Evolutionary conservation across 2,797 vertebrate genomes (phyloP).

Genomic region (Geotrypetes seraphini): DNA sequence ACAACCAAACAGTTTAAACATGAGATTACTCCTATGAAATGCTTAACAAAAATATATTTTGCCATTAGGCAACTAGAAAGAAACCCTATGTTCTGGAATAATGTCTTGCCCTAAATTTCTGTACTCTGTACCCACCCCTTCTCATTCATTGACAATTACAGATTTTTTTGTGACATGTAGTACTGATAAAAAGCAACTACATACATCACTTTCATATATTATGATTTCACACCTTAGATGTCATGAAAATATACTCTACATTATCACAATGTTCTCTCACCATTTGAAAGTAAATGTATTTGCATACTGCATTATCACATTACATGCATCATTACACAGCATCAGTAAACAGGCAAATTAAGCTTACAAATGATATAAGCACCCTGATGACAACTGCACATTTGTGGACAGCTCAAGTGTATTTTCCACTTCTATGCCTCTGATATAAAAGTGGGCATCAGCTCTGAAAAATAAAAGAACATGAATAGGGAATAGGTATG

Average conservation of each 20-base stretch:
- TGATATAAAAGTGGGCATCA: too few relatives aligned
- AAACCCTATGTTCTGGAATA: neutral
- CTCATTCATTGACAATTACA: conserved; percentile 8
- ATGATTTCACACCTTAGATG: conserved; percentile 18
- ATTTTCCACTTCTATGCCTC: conserved; percentile 13
- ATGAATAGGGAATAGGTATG: too few relatives aligned
- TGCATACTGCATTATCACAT: conserved; percentile 11
- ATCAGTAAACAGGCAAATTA: conserved; percentile 24
- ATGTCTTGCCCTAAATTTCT: neutral
- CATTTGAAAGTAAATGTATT: conserved; percentile 19
- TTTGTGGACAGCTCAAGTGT: conserved; percentile 9
- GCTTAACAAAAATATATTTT: too few relatives aligned
- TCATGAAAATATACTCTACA: neutral
- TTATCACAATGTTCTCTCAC: conserved; percentile 13
- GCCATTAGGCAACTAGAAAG: too few relatives aligned
- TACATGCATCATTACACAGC: conserved; percentile 26
- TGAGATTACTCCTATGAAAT: too few relatives aligned
- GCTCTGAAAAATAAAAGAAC: too few relatives aligned
- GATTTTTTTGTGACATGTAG: neutral
- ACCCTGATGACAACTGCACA: conserved; percentile 18
- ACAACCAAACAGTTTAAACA: too few relatives aligned
- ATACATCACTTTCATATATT: conserved; percentile 21
- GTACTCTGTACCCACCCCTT: conserved; percentile 1
- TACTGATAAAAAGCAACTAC: conserved; percentile 11
- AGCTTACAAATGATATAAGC: conserved; percentile 17